A percentile compares a stretch with the other conserved stretches of the same genome.
Evolutionary conservation across 2,113 vertebrate species (phyloP).

Genomic region (Vulpes ferrilata): DNA sequence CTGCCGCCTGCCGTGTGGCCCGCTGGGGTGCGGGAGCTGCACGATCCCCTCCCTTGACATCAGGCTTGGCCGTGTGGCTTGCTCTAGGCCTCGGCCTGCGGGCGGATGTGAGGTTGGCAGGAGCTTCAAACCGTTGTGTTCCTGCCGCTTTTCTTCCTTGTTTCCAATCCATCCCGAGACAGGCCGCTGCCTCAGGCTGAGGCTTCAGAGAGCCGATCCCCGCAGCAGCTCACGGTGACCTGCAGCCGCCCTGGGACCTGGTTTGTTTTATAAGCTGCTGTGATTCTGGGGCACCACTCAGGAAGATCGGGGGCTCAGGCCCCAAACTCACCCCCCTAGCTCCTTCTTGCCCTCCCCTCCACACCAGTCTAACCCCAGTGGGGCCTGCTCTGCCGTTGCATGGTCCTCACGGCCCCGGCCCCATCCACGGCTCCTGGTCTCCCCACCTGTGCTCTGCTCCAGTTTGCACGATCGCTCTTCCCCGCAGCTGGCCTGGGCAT

Average conservation of each 20-base stretch:
- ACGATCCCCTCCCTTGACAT: fast-evolving
- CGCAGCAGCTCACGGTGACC: background rate
- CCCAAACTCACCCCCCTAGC: fast-evolving
- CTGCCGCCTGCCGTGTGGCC: fast-evolving
- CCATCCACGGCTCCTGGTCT: fast-evolving
- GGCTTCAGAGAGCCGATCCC: background rate
- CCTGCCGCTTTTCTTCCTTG: background rate
- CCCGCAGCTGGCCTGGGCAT: too few relatives aligned
- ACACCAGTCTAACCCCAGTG: fast-evolving
- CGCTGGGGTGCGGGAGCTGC: background rate
- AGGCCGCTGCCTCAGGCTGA: background rate
- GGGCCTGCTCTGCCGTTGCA: background rate
- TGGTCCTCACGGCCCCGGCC: fast-evolving
- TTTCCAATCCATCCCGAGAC: background rate
- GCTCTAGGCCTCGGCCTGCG: background rate
- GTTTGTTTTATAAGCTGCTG: background rate
- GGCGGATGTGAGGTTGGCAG: fast-evolving
- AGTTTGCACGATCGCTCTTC: too few relatives aligned
- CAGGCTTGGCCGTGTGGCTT: background rate
- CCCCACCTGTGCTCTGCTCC: too few relatives aligned
- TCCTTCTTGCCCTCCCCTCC: background rate
- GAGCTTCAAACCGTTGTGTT: fast-evolving
- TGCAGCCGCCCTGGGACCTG: background rate
- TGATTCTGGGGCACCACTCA: background rate
- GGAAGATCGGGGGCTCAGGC: background rate